Evolutionary conservation across 2,888 invertebrate species (phyloP), one percentile per base, ranked within the genome.

Genomic region (Augiades crinisus): DNA sequence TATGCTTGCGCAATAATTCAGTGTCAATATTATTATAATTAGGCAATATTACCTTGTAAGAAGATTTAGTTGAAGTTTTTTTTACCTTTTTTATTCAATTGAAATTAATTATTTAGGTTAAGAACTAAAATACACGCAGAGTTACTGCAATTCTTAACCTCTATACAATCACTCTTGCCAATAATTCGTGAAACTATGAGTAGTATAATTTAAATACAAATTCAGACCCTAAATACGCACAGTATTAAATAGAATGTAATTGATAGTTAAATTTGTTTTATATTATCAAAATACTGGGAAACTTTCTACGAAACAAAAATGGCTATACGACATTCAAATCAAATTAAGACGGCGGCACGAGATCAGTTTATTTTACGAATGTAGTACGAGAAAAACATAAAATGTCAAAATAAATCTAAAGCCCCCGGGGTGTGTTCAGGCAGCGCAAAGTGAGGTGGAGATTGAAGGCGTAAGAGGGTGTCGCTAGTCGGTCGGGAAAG

Each of bases 391-490:
- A 50, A 50, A 50, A 50, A 50, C 63, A 70, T 63, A 66, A 70
- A 72, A 72, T 62, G 67, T 75, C 70, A 73, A 73, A 77, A 71
- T 65, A 75, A 72, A 75, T 73, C 68, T 70, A 71, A 76, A 78
- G 64, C 67, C 80, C 75, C 79, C 60, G 56, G 75, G 78, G 83
- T 75, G 73, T 75, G 72, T 80, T 83, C 72, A 75, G 70, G 62
- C 67, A 66, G 61, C 61, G 63, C 59, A 64, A 65, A 57, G 63
- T 58, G 65, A 64, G 57, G 67, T 62, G 58, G 62, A 70, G 78
- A 78, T 77, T 77, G 77, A 78, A 72, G 72, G 69, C 70, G 77
- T 72, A 34, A 41, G 75, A 81, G 82, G 82, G 80, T 75, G 83
- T 77, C 76, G 67, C 72, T 62, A 64, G 61, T 76, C 77, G 56